Percentiles rank a stretch among this genome's conserved stretches.
These are phyloP conservation scores for Caenorhabditis imperialis DNA, from an alignment of 2,888 invertebrate species.

Conservation along the genomic window DNA sequence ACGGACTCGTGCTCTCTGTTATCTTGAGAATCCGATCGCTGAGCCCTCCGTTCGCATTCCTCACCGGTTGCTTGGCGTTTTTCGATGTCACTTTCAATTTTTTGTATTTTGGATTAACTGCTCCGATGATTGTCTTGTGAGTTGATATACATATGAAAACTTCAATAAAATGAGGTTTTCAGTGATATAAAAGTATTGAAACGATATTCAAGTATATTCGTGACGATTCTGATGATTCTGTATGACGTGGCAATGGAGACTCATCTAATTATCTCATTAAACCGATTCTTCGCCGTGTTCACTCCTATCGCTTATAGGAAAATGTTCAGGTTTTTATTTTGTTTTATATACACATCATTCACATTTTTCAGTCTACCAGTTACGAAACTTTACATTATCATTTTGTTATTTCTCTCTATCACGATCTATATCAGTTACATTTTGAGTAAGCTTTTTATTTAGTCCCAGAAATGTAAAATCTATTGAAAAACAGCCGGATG, in stretches of 20 bases:
- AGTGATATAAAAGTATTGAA: background rate
- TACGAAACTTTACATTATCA: background rate
- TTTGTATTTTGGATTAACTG: background rate
- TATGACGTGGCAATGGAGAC: background rate
- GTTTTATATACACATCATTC: too few species aligned
- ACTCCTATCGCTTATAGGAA: background rate
- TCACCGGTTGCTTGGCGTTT: background rate
- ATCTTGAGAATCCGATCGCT: background rate
- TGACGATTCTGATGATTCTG: background rate
- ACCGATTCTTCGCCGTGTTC: background rate
- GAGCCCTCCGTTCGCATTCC: slow-evolving; percentile 14
- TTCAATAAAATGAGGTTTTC: background rate
- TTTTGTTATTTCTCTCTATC: background rate
- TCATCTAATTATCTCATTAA: background rate
- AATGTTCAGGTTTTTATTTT: background rate
- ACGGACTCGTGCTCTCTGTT: slow-evolving; percentile 2
- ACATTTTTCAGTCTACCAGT: background rate
- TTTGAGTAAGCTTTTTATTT: background rate
- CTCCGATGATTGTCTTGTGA: background rate
- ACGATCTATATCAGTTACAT: background rate
- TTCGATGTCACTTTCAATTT: background rate
- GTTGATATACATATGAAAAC: background rate
- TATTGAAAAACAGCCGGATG: background rate
- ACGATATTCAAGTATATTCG: background rate
- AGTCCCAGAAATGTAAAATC: background rate